phyloP scores from a whole-genome alignment of 2,888 invertebrate species.

The Cephalotes varians region DNA sequence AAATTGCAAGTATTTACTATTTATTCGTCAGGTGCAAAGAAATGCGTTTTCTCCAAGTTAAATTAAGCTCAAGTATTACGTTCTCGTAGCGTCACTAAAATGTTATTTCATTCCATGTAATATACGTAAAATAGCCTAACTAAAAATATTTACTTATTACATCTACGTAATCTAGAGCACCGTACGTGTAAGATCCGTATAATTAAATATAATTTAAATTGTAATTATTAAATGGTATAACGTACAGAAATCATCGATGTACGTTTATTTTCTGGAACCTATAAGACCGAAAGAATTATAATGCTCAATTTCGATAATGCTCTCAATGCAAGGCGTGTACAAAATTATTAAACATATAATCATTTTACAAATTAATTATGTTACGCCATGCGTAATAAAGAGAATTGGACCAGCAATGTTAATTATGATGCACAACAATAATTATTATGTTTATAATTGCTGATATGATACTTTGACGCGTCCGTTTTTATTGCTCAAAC shows the following conservation, averaged over 20 bases:
- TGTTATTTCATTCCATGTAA: conserved; percentile 86
- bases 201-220: conserved; percentile 85
- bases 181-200: conserved; percentile 84
- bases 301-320: neutral
- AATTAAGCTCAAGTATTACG: conserved; percentile 85
- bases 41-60: conserved; percentile 76
- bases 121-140: conserved; percentile 85
- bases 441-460: conserved; percentile 69
- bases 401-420: conserved; percentile 46
- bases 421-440: conserved; percentile 65
- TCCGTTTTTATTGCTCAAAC: conserved; percentile 56
- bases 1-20: conserved; percentile 48
- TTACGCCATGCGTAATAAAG: conserved; percentile 50
- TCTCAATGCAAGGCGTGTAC: neutral
- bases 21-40: conserved; percentile 75
- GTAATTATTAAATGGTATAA: conserved; percentile 86
- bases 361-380: conserved; percentile 51
- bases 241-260: conserved; percentile 76
- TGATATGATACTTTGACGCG: conserved; percentile 46
- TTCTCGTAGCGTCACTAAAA: conserved; percentile 84
- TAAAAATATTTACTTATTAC: conserved; percentile 84
- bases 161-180: conserved; percentile 85
- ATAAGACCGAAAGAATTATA: neutral
- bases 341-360: neutral
- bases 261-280: conserved; percentile 27